phyloP scores from a whole-genome alignment of 2,888 invertebrate species.

The Cosmia pyralina region DNA sequence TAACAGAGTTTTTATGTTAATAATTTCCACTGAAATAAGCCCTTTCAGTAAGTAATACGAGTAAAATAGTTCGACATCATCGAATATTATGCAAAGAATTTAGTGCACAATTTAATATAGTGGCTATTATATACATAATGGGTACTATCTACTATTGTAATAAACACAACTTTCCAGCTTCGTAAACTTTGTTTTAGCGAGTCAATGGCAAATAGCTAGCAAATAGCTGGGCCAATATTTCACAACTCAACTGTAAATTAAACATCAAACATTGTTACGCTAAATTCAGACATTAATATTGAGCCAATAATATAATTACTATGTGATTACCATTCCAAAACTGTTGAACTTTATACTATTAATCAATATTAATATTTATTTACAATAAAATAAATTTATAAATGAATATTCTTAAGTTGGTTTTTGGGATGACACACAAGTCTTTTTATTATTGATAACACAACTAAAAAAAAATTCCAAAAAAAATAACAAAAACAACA shows the following conservation, averaged over 20 bases:
- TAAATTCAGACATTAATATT: background rate
- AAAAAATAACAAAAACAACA: too few relatives aligned
- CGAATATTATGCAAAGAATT: background rate
- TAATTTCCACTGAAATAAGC: background rate
- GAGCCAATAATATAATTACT: background rate
- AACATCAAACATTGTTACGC: background rate
- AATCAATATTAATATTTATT: background rate
- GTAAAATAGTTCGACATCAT: background rate
- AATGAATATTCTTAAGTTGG: too few relatives aligned
- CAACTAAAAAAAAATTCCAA: too few relatives aligned
- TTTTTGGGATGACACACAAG: too few relatives aligned
- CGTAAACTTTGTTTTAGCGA: background rate
- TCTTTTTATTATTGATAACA: too few relatives aligned
- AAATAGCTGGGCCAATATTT: conserved; percentile 6
- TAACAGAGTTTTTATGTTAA: background rate
- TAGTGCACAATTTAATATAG: background rate
- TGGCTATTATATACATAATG: background rate
- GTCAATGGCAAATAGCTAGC: background rate
- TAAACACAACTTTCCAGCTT: background rate
- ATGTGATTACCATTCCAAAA: background rate
- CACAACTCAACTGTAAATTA: background rate
- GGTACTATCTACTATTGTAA: background rate
- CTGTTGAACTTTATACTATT: background rate
- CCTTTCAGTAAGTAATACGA: background rate
- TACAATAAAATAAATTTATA: too few relatives aligned